Evolutionary conservation across 2,113 vertebrate species (phyloP).

Genomic region (Platycercus adscitus): DNA sequence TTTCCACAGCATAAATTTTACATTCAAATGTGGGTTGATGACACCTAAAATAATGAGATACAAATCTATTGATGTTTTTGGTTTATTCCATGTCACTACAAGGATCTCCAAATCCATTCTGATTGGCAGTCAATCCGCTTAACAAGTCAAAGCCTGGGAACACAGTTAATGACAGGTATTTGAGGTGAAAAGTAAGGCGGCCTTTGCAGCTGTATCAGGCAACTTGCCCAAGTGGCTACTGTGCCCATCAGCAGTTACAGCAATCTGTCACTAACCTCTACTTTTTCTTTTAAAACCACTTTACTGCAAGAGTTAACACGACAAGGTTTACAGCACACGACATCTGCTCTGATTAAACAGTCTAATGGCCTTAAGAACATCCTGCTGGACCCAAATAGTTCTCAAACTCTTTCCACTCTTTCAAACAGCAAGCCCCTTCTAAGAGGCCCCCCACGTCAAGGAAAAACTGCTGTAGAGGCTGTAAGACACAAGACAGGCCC

Average conservation of each 20-base stretch:
- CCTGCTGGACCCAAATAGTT: background rate
- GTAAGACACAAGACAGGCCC: background rate
- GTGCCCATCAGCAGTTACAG: background rate
- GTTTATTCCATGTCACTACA: background rate
- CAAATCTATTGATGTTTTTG: background rate
- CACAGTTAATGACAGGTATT: background rate
- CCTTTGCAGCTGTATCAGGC: background rate
- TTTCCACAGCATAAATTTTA: background rate
- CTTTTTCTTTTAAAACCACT: background rate
- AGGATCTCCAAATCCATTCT: background rate
- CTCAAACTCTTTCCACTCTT: background rate
- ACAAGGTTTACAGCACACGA: background rate
- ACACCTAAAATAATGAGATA: rapidly evolving
- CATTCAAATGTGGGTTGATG: background rate
- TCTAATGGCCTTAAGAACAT: background rate
- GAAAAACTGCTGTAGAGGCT: background rate
- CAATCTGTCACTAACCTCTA: background rate
- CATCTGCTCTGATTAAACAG: constrained; percentile 11
- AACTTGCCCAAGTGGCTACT: background rate
- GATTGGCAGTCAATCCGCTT: rapidly evolving
- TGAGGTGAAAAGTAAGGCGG: background rate
- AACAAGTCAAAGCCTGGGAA: background rate
- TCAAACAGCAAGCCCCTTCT: background rate
- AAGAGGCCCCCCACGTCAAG: background rate
- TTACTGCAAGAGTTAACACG: background rate